A percentile compares a stretch with the other conserved stretches of the same genome.
Conservation (phyloP, 2,113 vertebrate species). For the Cebidichthys violaceus region DNA sequence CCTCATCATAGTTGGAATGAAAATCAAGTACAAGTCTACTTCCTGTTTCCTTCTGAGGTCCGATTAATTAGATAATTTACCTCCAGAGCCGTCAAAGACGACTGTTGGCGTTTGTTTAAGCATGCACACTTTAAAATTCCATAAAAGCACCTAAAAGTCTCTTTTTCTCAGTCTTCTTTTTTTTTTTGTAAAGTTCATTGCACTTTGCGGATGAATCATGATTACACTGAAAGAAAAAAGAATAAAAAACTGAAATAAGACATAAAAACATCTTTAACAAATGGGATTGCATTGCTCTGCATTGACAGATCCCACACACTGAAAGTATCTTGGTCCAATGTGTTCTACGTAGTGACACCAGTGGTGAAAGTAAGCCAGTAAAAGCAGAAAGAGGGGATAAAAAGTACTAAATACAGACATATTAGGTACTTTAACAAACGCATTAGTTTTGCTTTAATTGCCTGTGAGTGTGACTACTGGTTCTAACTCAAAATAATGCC, state of each 20-base stretch:
- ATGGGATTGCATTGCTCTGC: constrained; percentile 40
- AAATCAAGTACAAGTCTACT: constrained; percentile 51
- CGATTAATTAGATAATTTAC: constrained; percentile 50
- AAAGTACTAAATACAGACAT: neutral
- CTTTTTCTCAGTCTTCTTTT: constrained; percentile 2
- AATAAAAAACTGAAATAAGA: constrained; percentile 39
- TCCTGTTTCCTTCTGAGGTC: constrained; percentile 55
- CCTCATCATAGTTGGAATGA: constrained; percentile 54
- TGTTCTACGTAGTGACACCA: constrained; percentile 41
- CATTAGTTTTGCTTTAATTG: neutral
- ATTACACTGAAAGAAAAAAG: constrained; percentile 60
- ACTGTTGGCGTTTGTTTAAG: constrained; percentile 37
- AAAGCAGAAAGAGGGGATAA: constrained; percentile 6
- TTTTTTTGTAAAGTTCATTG: constrained; percentile 59
- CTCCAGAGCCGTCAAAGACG: constrained; percentile 8
- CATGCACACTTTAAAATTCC: constrained; percentile 63
- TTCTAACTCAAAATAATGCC: neutral
- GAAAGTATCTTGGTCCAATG: constrained; percentile 65
- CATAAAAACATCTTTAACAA: constrained; percentile 15
- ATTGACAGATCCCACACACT: constrained; percentile 42
- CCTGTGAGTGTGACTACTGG: neutral
- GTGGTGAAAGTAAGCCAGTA: constrained; percentile 57
- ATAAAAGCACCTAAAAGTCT: constrained; percentile 30
- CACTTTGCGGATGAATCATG: constrained; percentile 73
- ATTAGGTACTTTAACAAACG: neutral